Conservation (phyloP, 2,797 vertebrate genomes). For the Myotis daubentonii region DNA sequence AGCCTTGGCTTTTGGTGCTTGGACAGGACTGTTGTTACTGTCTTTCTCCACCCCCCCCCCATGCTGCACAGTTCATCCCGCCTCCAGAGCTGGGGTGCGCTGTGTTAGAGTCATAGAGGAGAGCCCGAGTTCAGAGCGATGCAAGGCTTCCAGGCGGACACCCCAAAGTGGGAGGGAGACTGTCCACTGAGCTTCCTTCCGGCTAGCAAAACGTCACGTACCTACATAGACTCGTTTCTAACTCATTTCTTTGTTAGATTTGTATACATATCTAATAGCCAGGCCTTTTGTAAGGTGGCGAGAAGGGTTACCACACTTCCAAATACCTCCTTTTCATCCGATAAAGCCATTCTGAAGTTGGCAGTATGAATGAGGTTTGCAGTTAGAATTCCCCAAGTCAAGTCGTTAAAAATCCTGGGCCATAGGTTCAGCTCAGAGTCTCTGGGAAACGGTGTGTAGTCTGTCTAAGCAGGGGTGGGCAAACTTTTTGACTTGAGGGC, state of each 20-base stretch:
- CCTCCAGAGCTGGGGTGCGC: neutral
- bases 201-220: neutral
- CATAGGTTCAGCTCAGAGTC: conserved; percentile 17
- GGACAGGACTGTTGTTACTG: neutral
- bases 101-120: neutral
- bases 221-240: neutral
- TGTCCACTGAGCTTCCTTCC: neutral
- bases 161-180: neutral
- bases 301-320: neutral
- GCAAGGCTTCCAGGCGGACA: neutral
- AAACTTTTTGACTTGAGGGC: too few species aligned
- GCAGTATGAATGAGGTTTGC: conserved; percentile 10
- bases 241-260: conserved; percentile 5
- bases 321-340: conserved; percentile 3
- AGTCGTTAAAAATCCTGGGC: neutral
- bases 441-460: neutral
- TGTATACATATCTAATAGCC: neutral
- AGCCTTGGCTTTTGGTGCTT: conserved; percentile 50
- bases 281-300: neutral
- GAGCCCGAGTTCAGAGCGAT: neutral
- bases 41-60: neutral
- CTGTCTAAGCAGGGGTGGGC: neutral
- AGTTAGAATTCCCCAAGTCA: conserved; percentile 13
- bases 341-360: conserved; percentile 11
- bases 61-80: neutral